Conservation (phyloP, 30 jellyfish, hydroid and myxozoan species). For the Catostylus mosaicus region DNA sequence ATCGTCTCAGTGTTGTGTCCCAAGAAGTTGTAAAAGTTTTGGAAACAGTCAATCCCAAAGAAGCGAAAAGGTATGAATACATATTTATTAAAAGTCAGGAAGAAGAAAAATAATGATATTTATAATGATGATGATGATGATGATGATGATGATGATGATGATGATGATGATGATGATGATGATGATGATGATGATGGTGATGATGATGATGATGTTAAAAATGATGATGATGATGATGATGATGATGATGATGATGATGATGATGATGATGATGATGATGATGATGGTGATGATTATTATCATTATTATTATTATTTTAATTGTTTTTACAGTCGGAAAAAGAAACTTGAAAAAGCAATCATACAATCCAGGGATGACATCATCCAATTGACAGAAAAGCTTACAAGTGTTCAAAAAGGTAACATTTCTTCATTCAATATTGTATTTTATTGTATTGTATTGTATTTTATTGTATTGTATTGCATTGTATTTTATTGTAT, state of each 20-base stretch:
- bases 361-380: conserved; percentile 81
- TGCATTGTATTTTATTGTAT: background rate
- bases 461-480: background rate
- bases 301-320: too few species aligned
- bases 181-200: too few species aligned
- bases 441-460: background rate
- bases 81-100: background rate
- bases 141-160: too few species aligned
- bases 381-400: conserved; percentile 67
- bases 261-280: too few species aligned
- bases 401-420: conserved; percentile 64
- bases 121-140: too few species aligned
- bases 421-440: background rate
- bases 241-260: too few species aligned
- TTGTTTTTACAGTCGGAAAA: conserved; percentile 55
- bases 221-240: too few species aligned
- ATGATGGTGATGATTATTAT: too few species aligned
- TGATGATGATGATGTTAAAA: too few species aligned
- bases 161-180: too few species aligned
- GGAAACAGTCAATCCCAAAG: conserved; percentile 66
- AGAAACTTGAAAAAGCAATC: conserved; percentile 84
- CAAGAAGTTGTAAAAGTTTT: conserved; percentile 61
- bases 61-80: conserved; percentile 62
- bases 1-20: conserved; percentile 44
- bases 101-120: too few species aligned